Evolutionary conservation across 2,113 vertebrate species (phyloP), one percentile per base, ranked within the genome.

Genomic region (Channa maculata): DNA sequence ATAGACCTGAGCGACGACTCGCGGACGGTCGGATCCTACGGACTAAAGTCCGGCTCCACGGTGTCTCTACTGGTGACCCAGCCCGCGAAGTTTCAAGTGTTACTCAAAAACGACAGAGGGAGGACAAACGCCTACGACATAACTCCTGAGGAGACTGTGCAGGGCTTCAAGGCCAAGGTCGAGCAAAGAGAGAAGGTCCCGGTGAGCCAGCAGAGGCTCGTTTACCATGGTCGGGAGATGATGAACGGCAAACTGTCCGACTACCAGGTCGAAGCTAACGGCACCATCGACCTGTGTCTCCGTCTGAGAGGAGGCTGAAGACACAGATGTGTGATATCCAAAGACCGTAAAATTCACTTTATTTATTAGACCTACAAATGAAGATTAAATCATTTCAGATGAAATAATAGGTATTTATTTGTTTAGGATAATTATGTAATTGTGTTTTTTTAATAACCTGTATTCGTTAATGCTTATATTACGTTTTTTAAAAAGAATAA

Each of bases 261-360:
- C 71, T 95, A 94, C 65, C 10, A 3, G 0, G 85, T 94, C 5
- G 0, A 0, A 3, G 36, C 62, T 0, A 24, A 4, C 2, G 87
- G 89, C 77, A 94, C 90, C 82, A 91, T 94, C 77, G 4, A 10
- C 5, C 2, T 93, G 67, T 12, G 0, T 0, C 13, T 91, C 1
- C 88, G 84, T 4, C 90, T 94, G n/a, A 86, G 85, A 71, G 91
- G 89, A 71, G 91, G 91, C 55, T 91, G 64, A 92, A 61, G 49
- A 73, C 37, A 1, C 57, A 10, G 24, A 24, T 24, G 24, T 24
- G 24, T 24, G 24, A 24, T 5, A 6, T 2, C n/a, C 3, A 13
- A 6, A 1, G 1, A 33, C 15, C 0, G 6, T 48, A 8, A 0
- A 50, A 8, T 39, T 13, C 5, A 1, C 65, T 39, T 59, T 11